A percentile compares a stretch with the other conserved stretches of the same genome.
Conservation (phyloP, 2,888 invertebrate species). For the Brassicogethes aeneus region DNA sequence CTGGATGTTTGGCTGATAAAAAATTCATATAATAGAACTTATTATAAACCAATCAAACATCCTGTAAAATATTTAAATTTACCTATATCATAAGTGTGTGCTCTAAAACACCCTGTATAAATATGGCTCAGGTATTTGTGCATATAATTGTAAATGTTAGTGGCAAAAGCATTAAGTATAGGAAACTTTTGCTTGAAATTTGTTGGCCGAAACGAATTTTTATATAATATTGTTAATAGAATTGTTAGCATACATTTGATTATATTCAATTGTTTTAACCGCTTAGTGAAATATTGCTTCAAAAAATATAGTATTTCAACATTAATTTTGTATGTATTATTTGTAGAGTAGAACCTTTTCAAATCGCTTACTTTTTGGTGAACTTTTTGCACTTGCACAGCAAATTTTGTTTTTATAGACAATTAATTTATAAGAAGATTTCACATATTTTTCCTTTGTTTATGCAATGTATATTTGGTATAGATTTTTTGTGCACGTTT, state of each 20-base stretch:
- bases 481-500: too few relatives aligned
- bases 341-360: slow-evolving; percentile 13
- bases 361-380: too few relatives aligned
- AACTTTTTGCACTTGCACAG: too few relatives aligned
- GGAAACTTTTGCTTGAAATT: slow-evolving; percentile 10
- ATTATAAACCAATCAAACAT: too few relatives aligned
- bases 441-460: too few relatives aligned
- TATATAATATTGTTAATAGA: slow-evolving; percentile 23
- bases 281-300: slow-evolving; percentile 30
- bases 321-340: slow-evolving; percentile 16
- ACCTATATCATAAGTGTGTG: too few relatives aligned
- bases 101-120: background rate
- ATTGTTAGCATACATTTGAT: slow-evolving; percentile 20
- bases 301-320: slow-evolving; percentile 32
- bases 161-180: slow-evolving; percentile 12
- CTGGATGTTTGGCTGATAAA: too few relatives aligned
- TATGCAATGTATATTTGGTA: too few relatives aligned
- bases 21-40: too few relatives aligned
- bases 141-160: slow-evolving; percentile 22
- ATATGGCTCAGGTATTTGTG: slow-evolving; percentile 19
- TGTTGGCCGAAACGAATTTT: slow-evolving; percentile 26
- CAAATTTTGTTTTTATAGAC: too few relatives aligned
- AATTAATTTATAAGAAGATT: too few relatives aligned
- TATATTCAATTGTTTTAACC: slow-evolving; percentile 24
- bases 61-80: too few relatives aligned